Conservation (phyloP, 2,113 vertebrate genomes). For the Bettongia penicillata region DNA sequence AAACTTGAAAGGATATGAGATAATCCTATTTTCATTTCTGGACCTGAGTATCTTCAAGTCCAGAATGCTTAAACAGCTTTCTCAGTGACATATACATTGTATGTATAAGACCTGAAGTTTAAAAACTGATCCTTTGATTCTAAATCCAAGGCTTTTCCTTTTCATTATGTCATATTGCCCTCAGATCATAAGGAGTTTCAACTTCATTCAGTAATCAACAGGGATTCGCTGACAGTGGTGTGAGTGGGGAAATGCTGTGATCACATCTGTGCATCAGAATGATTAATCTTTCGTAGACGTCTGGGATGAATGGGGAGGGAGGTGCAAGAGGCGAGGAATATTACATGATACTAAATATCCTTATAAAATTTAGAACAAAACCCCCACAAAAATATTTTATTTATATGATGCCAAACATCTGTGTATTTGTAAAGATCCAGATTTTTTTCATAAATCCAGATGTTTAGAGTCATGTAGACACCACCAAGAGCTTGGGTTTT, state of each 20-base stretch:
- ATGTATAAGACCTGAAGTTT: neutral
- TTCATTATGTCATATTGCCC: neutral
- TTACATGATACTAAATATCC: conserved; percentile 1
- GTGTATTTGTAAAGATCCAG: neutral
- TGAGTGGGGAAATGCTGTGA: neutral
- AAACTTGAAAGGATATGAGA: neutral
- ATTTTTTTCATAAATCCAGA: neutral
- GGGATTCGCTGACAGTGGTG: neutral
- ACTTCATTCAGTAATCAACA: neutral
- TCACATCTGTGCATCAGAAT: neutral
- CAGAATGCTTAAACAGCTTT: neutral
- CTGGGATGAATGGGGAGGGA: neutral
- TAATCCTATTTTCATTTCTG: neutral
- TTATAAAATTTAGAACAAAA: conserved; percentile 2
- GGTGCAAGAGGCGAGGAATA: neutral
- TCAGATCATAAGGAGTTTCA: neutral
- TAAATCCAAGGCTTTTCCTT: neutral
- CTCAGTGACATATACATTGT: neutral
- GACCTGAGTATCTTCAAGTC: neutral
- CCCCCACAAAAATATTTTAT: neutral
- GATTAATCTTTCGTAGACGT: neutral
- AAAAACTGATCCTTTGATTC: neutral
- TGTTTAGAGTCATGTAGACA: neutral
- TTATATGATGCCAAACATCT: conserved; percentile 3
- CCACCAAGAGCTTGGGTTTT: conserved; percentile 4